Base-by-base conservation (phyloP, 2,113 vertebrate genomes). In the Spilogale gracilis region DNA sequence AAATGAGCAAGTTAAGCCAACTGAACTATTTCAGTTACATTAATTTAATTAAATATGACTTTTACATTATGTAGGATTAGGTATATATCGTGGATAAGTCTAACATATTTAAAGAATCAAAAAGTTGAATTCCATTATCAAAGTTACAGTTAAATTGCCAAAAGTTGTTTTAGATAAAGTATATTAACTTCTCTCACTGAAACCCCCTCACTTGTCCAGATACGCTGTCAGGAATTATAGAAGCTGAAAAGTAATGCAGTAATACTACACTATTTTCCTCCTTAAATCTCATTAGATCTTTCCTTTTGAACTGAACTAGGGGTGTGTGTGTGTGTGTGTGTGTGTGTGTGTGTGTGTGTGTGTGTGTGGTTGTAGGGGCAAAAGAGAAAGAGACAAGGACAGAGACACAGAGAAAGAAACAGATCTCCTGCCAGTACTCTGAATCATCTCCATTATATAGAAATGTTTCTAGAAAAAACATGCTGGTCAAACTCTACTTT, bases 41-140 rank as follows among this genome's bases (percentile, higher is more conserved):
- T 97, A 98, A 98, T 98, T 98, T 98, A 98, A 98, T 98, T 98
- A 98, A 98, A 97, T 98, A 97, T 89, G 96, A 96, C 97, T 97
- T 93, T 94, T 95, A 97, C 89, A 96, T 96, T 97, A 98, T 95
- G 89, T 94, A 95, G 82, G 97, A 97, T 97, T 91, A 96, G 58
- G 8, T 93, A 89, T 69, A 84, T 95, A 91, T 60, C 58, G 83
- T 97, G 95, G 97, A 94, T 97, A 98, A 96, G 95, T 98, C 93
- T 95, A 97, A 95, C 89, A 96, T 97, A 91, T 96, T 98, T 94
- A 98, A 98, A 60, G 85, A 94, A 91, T 96, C 85, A 82, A 71
- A 78, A 96, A 96, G 52, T 89, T 94, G 81, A 91, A 84, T 89
- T 11, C n/a, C 60, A 67, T 32, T 89, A 92, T 95, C 87, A 92